A percentile compares a stretch with the other conserved stretches of the same genome.
phyloP scores from a whole-genome alignment of 2,797 vertebrate genomes.

The Florisuga fusca region DNA sequence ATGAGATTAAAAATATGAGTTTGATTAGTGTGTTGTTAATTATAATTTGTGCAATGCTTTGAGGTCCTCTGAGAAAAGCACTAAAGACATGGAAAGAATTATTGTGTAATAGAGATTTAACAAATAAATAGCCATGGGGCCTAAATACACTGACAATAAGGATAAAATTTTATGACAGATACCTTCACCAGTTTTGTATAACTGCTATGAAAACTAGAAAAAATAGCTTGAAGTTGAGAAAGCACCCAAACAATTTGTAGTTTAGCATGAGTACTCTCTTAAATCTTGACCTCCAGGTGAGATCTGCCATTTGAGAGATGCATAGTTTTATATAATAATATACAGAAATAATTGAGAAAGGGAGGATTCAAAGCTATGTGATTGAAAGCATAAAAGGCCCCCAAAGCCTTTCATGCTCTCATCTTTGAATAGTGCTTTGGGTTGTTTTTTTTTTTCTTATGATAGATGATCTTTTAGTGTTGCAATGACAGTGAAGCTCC shows the following conservation, averaged over 20 bases:
- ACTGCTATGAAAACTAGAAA: not conserved
- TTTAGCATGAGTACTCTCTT: not conserved
- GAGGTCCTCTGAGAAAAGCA: not conserved
- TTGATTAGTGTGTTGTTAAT: not conserved
- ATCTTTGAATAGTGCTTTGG: slow-evolving; percentile 37
- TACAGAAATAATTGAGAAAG: slow-evolving; percentile 20
- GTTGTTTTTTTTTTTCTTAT: slow-evolving; percentile 48
- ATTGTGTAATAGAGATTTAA: not conserved
- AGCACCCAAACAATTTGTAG: not conserved
- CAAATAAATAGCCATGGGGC: not conserved
- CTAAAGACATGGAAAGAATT: not conserved
- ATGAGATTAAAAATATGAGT: not conserved
- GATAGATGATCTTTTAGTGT: slow-evolving; percentile 35
- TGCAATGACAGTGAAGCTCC: slow-evolving; percentile 9
- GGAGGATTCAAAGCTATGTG: not conserved
- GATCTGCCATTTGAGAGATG: not conserved
- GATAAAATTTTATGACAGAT: not conserved
- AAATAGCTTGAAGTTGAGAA: not conserved
- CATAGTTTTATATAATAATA: not conserved
- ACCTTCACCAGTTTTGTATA: not conserved
- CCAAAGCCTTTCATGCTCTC: slow-evolving; percentile 49
- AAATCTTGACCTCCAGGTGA: not conserved
- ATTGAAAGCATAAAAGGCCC: slow-evolving; percentile 34
- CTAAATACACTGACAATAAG: not conserved
- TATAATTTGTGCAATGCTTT: not conserved